Base-by-base conservation (phyloP, 2,797 vertebrate species). In the Cryptoprocta ferox region DNA sequence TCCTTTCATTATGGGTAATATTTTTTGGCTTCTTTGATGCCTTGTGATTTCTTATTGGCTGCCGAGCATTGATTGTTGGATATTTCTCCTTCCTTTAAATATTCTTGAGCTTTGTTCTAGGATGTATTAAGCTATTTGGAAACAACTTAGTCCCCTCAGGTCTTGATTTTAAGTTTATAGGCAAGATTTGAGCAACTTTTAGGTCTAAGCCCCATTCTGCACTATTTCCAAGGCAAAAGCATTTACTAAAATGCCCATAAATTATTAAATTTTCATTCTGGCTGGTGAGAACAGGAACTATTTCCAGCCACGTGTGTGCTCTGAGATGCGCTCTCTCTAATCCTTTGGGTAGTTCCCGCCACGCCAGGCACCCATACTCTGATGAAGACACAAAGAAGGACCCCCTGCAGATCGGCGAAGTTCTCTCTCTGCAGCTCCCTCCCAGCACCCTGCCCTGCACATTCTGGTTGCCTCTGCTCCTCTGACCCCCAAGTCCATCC, bases 371-470 rank as follows among this genome's bases (percentile, higher is more conserved):
- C 15, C 6, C 0, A 24, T 35, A 12, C 50, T 42, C 68, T 12
- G 56, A 12, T 5, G 3, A n/a, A 16, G 9, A 56, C 61, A 16
- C 3, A 3, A 21, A 5, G 48, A 4, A 10, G 24, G 50, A 11
- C 0, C 32, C 21, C 3, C 53, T 18, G 61, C 18, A 3, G 13
- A 6, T 10, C 30, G 3, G 9, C 0, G 10, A 14, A 0, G 11
- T 21, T 4, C 28, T 42, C 28, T 15, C 66, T 42, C 56, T 21
- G 14, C 30, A 1, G 26, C 35, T 35, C 48, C n/a, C 37, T 18
- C 37, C 16, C 32, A 5, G 28, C 2, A 30, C 56, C 13, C 73
- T 0, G 1, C 28, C 45, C 37, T 4, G 70, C 39, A 37, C n/a
- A 19, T 19, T 37, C 35, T 1, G 1, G 14, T 8, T 11, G 18